Conservation (phyloP, 2,113 vertebrate genomes). For the Salvelinus alpinus region DNA sequence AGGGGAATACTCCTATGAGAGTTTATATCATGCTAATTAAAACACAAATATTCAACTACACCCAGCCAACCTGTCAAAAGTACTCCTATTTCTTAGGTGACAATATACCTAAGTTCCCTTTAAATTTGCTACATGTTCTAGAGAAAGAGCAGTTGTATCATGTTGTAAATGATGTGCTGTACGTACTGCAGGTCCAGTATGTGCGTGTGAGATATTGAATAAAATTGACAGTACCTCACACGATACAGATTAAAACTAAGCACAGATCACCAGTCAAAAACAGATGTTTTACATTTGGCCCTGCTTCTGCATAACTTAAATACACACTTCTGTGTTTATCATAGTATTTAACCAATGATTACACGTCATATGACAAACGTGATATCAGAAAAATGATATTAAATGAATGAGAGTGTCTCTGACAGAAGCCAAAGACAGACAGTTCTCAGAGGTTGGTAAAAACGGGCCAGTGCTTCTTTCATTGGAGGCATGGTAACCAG, state of each 20-base stretch:
- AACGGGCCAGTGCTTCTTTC: constrained; percentile 11
- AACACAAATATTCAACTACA: constrained; percentile 44
- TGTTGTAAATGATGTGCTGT: constrained; percentile 4
- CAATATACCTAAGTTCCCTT: constrained; percentile 46
- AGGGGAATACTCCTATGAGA: not conserved
- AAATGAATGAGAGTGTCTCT: constrained; percentile 25
- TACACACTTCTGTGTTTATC: constrained; percentile 57
- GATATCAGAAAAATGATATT: constrained; percentile 19
- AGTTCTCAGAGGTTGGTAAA: constrained; percentile 40
- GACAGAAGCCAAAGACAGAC: constrained; percentile 39
- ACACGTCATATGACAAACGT: constrained; percentile 52
- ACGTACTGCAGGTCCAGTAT: constrained; percentile 11
- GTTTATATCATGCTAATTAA: not conserved
- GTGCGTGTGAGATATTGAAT: constrained; percentile 40
- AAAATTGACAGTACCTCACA: constrained; percentile 47
- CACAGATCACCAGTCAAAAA: constrained; percentile 38
- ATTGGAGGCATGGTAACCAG: not conserved
- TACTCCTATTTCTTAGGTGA: constrained; percentile 42
- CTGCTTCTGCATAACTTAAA: constrained; percentile 60
- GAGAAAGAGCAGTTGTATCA: constrained; percentile 1
- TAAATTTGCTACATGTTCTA: constrained; percentile 43
- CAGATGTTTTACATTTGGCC: constrained; percentile 70
- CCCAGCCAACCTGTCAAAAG: constrained; percentile 27
- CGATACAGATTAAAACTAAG: constrained; percentile 55
- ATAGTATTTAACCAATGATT: constrained; percentile 58